Base-by-base conservation (phyloP, 1,140 invertebrate species). In the Delia radicum region DNA sequence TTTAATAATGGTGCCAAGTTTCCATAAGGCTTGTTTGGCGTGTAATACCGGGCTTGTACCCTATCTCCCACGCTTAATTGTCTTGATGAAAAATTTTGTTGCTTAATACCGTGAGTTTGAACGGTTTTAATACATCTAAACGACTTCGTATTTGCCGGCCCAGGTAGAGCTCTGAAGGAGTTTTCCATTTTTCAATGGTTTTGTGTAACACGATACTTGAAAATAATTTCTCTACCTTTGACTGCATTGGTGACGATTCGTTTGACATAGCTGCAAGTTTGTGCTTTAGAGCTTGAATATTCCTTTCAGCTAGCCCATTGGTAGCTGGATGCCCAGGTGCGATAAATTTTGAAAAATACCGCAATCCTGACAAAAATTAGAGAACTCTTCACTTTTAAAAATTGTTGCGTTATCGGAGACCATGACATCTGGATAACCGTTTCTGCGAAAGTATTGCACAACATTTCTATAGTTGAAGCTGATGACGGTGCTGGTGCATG, bases 251-350 rank as follows among this genome's bases (percentile, higher is more conserved):
- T 3, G 33, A n/a, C 12, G 33, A 24, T 74, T 77, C 76, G 12
- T 78, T 65, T 8, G 2, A 21, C 77, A 80, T 78, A n/a, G 74
- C 62, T 72, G 33, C 76, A 26, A 81, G n/a, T 28, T 80, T 77
- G 61, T 81, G 3, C 75, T 87, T 87, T 3, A 87, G 28, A 4
- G 80, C 85, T 79, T 86, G 81, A 3, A 87, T 79, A 73, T 80
- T 79, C 1, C 82, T 65, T 75, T 87, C 83, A 0, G 85, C 82
- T 74, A 83, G 79, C 0, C 80, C 81, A 76, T 87, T 87, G 2
- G 84, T 82, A 0, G 81, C 78, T 24, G 82, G 82, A 48, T 86
- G 82, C 61, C 81, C 82, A 0, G 84, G 81, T 1, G 82, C 81
- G n/a, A 78, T 76, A 0, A 78, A 74, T 46, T 81, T 15, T 84